A percentile compares a stretch with the other conserved stretches of the same genome.
These are phyloP conservation scores for Ianthella basta DNA, from an alignment of 37 sponge, comb jelly and placozoan species.

Conservation along the genomic window DNA sequence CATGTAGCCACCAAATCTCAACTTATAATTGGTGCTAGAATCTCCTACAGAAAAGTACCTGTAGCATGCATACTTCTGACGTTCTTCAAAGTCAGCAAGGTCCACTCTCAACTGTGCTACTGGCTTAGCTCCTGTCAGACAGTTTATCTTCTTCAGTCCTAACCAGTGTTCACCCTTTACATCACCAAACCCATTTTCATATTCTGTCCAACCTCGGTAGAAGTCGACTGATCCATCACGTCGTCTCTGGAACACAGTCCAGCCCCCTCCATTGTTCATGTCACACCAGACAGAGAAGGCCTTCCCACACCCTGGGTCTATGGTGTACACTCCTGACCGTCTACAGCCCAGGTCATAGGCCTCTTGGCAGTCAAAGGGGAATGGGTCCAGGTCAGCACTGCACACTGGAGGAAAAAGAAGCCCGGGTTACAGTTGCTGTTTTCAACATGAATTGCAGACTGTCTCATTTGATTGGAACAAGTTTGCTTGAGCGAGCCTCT, in stretches of 20 bases:
- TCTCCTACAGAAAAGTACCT: neutral
- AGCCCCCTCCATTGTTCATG: neutral
- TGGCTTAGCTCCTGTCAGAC: neutral
- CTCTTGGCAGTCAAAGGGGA: too few relatives aligned
- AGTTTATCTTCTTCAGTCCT: conserved; percentile 10
- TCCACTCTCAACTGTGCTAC: neutral
- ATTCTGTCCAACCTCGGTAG: conserved; percentile 21
- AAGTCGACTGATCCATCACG: conserved; percentile 16
- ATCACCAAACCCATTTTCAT: conserved; percentile 28
- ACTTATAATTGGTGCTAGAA: neutral
- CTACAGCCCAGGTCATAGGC: too few relatives aligned
- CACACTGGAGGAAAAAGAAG: too few relatives aligned
- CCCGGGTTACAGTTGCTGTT: too few relatives aligned
- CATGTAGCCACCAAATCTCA: conserved; percentile 7
- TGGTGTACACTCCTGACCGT: too few relatives aligned
- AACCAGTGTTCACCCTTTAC: conserved; percentile 24
- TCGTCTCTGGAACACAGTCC: conserved; percentile 29
- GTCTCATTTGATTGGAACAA: too few relatives aligned
- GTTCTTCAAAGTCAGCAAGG: neutral
- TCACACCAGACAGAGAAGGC: too few relatives aligned
- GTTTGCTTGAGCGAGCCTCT: too few relatives aligned
- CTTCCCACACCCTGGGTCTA: too few relatives aligned
- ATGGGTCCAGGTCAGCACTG: too few relatives aligned
- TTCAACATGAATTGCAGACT: too few relatives aligned
- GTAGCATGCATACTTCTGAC: neutral